Evolutionary conservation across 2,888 invertebrate genomes (phyloP).

Genomic region (Dermolepida albohirtum): DNA sequence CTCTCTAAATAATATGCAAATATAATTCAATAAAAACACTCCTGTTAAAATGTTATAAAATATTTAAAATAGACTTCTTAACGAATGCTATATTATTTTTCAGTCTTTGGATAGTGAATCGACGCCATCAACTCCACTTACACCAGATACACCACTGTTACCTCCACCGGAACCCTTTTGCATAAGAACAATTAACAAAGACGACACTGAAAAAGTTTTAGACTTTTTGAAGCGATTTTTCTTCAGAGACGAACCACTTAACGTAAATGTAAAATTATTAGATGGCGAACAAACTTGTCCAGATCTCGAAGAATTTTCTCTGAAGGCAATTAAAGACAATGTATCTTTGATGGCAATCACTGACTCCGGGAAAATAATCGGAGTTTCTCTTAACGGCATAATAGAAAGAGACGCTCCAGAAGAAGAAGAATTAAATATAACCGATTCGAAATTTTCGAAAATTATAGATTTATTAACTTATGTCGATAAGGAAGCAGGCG

Average conservation of each 20-base stretch:
- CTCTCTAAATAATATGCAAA: too few relatives aligned
- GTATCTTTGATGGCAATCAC: conserved; percentile 74
- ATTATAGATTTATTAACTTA: conserved; percentile 72
- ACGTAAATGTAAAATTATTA: conserved; percentile 71
- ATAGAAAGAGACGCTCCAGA: conserved; percentile 58
- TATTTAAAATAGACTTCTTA: conserved; percentile 4
- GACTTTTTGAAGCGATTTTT: conserved; percentile 72
- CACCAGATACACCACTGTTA: conserved; percentile 50
- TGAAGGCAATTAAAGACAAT: conserved; percentile 69
- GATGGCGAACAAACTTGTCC: conserved; percentile 71
- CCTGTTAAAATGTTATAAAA: too few relatives aligned
- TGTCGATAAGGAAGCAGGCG: conserved; percentile 69
- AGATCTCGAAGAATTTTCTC: conserved; percentile 75
- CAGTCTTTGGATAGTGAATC: conserved; percentile 53
- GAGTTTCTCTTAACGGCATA: conserved; percentile 61
- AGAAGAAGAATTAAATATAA: conserved; percentile 67
- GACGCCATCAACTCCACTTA: conserved; percentile 58
- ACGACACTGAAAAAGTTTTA: conserved; percentile 68
- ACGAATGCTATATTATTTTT: conserved; percentile 4
- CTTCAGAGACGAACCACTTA: conserved; percentile 80
- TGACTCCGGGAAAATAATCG: conserved; percentile 68
- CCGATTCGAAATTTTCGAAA: conserved; percentile 74
- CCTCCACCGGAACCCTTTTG: conserved; percentile 60
- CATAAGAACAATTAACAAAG: conserved; percentile 64
- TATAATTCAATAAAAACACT: too few relatives aligned